phyloP scores from a whole-genome alignment of 2,888 invertebrate species.

The Ctena decussata region DNA sequence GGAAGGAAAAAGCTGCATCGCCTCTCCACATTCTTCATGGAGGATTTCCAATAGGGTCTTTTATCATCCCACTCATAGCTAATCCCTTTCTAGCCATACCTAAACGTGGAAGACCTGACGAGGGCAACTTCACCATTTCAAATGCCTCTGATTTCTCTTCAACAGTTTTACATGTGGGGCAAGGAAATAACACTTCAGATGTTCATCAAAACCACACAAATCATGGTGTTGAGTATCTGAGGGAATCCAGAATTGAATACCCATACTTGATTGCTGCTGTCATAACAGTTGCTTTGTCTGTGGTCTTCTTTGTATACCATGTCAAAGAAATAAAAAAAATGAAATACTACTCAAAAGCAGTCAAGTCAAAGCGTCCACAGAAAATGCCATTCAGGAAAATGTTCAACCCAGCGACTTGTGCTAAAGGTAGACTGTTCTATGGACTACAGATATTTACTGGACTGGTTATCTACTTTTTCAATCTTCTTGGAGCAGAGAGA shows the following conservation, averaged over 20 bases:
- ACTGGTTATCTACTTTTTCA: slow-evolving; percentile 70
- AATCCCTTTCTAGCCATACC: slow-evolving; percentile 72
- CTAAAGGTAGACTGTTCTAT: slow-evolving; percentile 64
- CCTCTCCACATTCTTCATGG: slow-evolving; percentile 77
- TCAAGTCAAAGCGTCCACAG: background rate
- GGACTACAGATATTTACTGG: slow-evolving; percentile 67
- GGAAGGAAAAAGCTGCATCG: slow-evolving; percentile 74
- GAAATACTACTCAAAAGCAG: background rate
- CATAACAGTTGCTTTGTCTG: slow-evolving; percentile 51
- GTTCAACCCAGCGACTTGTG: slow-evolving; percentile 70
- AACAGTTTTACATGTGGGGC: too few species aligned
- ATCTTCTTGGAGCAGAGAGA: slow-evolving; percentile 72
- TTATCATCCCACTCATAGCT: slow-evolving; percentile 74
- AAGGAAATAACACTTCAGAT: too few species aligned
- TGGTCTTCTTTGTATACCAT: slow-evolving; percentile 67
- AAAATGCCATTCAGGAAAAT: slow-evolving; percentile 33
- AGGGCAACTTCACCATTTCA: background rate
- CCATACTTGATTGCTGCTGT: slow-evolving; percentile 69
- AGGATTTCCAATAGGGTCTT: slow-evolving; percentile 79
- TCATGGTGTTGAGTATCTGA: slow-evolving; percentile 21
- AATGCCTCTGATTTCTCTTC: background rate
- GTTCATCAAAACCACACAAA: background rate
- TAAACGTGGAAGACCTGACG: background rate
- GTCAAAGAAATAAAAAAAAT: slow-evolving; percentile 18
- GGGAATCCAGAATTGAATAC: slow-evolving; percentile 70